A percentile compares a stretch with the other conserved stretches of the same genome.
Evolutionary conservation across 2,113 vertebrate species (phyloP).

Genomic region (Nipponia nippon): DNA sequence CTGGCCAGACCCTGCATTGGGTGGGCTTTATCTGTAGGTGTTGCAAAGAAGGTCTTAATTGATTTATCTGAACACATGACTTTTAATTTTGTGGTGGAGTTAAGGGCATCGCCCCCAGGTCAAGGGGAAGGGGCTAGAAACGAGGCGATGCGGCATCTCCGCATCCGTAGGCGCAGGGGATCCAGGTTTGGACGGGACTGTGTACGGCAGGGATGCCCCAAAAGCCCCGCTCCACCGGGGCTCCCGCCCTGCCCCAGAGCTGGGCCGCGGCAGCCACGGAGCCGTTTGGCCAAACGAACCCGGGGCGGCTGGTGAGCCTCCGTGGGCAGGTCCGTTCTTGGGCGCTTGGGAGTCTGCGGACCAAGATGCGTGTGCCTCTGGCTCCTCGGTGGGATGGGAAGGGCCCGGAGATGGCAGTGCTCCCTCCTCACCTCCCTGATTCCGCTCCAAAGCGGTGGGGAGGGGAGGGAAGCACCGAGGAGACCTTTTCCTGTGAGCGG

Average conservation of each 20-base stretch:
- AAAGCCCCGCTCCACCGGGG: background rate
- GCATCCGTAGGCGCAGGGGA: accelerated
- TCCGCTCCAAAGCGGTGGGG: accelerated
- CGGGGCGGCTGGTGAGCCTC: background rate
- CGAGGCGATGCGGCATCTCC: accelerated
- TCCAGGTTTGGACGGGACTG: background rate
- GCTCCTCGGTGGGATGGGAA: background rate
- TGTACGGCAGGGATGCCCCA: background rate
- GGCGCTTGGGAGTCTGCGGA: background rate
- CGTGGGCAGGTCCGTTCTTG: accelerated
- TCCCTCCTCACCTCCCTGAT: background rate
- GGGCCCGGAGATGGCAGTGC: accelerated
- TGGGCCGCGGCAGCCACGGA: accelerated
- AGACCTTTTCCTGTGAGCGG: background rate
- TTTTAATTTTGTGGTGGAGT: slow-evolving; percentile 5
- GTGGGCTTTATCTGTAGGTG: slow-evolving; percentile 22
- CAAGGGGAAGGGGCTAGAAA: background rate
- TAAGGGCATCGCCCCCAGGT: background rate
- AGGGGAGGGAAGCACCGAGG: background rate
- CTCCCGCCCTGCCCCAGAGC: background rate
- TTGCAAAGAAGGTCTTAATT: slow-evolving; percentile 50
- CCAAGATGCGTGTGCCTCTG: accelerated
- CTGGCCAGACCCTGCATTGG: background rate
- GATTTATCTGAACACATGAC: background rate
- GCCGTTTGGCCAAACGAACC: background rate